Percentiles rank a stretch among this genome's conserved stretches.
Evolutionary conservation across 2,888 invertebrate genomes (phyloP).

Genomic region (Tuta absoluta): DNA sequence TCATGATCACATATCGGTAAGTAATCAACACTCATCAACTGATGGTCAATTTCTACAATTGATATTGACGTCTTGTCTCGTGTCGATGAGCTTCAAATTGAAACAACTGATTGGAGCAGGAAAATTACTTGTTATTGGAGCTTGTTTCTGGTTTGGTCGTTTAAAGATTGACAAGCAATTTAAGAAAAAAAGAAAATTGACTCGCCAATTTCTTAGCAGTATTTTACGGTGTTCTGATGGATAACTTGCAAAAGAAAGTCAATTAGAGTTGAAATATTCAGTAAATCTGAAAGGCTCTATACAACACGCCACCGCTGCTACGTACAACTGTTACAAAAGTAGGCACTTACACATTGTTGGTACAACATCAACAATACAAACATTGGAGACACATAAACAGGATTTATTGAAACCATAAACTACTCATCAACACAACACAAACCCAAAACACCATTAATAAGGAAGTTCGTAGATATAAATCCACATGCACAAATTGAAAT

Average conservation of each 20-base stretch:
- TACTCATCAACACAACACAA: conserved; percentile 13
- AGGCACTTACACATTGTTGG: background rate
- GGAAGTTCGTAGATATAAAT: conserved; percentile 38
- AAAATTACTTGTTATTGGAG: background rate
- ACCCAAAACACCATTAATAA: conserved; percentile 30
- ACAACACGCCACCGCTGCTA: no score
- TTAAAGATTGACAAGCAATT: no score
- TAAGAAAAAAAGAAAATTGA: no score
- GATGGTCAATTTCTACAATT: conserved; percentile 49
- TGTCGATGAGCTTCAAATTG: conserved; percentile 54
- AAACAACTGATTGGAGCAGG: background rate
- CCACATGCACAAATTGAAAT: conserved; percentile 52
- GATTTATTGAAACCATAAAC: conserved; percentile 26
- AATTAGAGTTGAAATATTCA: no score
- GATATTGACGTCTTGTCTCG: conserved; percentile 60
- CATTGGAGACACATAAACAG: background rate
- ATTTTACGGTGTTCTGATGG: no score
- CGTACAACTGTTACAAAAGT: no score
- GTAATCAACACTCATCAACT: conserved; percentile 6
- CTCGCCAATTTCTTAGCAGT: no score
- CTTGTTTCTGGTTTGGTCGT: no score
- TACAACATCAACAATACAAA: background rate
- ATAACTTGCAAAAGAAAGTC: no score
- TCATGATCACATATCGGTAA: background rate
- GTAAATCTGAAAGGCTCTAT: no score